phyloP scores from a whole-genome alignment of 2,888 invertebrate genomes.

The Xestoiulus laeticollis region DNA sequence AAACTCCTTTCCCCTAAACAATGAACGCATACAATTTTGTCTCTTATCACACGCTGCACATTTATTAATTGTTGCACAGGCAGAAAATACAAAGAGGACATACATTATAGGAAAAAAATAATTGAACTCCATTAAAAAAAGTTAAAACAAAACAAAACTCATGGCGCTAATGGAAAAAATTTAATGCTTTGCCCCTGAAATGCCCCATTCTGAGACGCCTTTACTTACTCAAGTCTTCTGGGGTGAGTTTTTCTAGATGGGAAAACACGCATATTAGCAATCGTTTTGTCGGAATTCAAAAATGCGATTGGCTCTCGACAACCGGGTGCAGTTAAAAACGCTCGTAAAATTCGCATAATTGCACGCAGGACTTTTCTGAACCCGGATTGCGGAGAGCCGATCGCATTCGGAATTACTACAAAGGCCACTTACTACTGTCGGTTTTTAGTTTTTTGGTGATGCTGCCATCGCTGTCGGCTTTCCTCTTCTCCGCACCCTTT shows the following conservation, averaged over 20 bases:
- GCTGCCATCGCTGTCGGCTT: conserved; percentile 43
- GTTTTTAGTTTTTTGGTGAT: conserved; percentile 46
- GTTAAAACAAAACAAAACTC: conserved; percentile 47
- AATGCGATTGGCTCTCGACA: neutral
- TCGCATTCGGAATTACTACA: neutral
- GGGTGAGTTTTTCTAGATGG: conserved; percentile 40
- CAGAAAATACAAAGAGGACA: conserved; percentile 47
- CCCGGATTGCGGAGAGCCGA: neutral
- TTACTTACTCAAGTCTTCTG: conserved; percentile 52
- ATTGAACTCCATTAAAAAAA: conserved; percentile 50
- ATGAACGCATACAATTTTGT: conserved; percentile 42
- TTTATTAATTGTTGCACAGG: conserved; percentile 49
- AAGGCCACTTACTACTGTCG: neutral
- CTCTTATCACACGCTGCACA: conserved; percentile 49
- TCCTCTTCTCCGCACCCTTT: conserved; percentile 47
- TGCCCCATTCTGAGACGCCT: conserved; percentile 22
- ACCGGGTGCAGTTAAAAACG: too few species aligned
- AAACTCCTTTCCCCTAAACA: conserved; percentile 53
- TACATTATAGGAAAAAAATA: conserved; percentile 51
- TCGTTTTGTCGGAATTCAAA: neutral
- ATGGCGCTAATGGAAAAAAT: conserved; percentile 17
- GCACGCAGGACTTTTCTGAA: neutral
- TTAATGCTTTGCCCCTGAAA: conserved; percentile 46
- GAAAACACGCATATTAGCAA: neutral
- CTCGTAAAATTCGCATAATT: too few species aligned